Evolutionary conservation across 1,140 invertebrate genomes (phyloP).

Genomic region (Onthophagus taurus): DNA sequence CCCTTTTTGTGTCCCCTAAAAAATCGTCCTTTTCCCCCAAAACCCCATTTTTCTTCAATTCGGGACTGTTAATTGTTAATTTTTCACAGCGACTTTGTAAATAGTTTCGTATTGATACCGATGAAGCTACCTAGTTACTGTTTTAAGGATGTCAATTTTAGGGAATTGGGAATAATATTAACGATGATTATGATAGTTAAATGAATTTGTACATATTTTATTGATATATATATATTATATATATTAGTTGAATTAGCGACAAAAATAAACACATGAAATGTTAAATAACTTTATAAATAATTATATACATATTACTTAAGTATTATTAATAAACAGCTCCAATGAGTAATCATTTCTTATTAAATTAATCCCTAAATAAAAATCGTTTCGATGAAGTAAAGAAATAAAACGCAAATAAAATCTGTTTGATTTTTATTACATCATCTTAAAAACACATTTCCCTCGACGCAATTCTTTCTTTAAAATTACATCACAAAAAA

Average conservation of each 20-base stretch:
- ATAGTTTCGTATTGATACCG: too few species aligned
- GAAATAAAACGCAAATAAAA: too few species aligned
- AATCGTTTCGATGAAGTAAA: too few species aligned
- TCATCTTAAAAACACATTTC: too few species aligned
- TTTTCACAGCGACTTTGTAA: constrained; percentile 24
- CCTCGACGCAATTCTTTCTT: too few species aligned
- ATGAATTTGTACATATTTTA: constrained; percentile 39
- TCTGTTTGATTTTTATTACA: too few species aligned
- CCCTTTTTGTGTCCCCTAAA: background rate
- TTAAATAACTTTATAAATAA: constrained; percentile 40
- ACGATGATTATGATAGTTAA: constrained; percentile 35
- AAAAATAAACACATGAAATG: constrained; percentile 36
- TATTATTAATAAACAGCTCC: constrained; percentile 31
- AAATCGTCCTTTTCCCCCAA: background rate
- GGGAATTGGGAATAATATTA: constrained; percentile 37
- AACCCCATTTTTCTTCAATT: constrained; percentile 1
- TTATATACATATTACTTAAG: constrained; percentile 38
- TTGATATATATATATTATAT: too few species aligned
- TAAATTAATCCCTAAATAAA: too few species aligned
- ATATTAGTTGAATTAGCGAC: constrained; percentile 37
- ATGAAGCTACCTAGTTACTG: too few species aligned
- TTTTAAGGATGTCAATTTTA: constrained; percentile 39
- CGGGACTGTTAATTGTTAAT: constrained; percentile 31
- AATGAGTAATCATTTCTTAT: too few species aligned
- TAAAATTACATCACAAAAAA: too few species aligned